A percentile compares a stretch with the other conserved stretches of the same genome.
Conservation (phyloP, 2,113 vertebrate genomes). For the Leptodactylus fuscus region DNA sequence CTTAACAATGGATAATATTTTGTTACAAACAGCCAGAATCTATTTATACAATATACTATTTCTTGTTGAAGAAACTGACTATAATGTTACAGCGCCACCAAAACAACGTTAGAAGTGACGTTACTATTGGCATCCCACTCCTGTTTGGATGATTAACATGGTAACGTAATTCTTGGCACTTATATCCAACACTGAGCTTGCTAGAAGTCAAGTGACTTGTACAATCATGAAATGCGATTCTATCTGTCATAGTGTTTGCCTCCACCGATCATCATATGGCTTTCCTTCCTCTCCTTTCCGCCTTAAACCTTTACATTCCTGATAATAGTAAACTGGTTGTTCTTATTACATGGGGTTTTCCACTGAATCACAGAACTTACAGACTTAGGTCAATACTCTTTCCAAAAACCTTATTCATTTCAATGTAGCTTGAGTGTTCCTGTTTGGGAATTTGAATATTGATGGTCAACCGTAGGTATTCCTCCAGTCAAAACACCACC, state of each 20-base stretch:
- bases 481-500: no score
- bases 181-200: not conserved
- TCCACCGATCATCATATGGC: conserved; percentile 47
- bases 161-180: conserved; percentile 37
- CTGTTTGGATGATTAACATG: conserved; percentile 27
- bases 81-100: not conserved
- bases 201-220: conserved; percentile 25
- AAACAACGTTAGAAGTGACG: not conserved
- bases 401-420: no score
- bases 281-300: not conserved
- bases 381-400: no score
- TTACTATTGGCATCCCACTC: conserved; percentile 8
- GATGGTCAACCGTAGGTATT: no score
- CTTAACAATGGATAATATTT: not conserved
- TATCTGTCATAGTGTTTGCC: conserved; percentile 43
- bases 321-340: not conserved
- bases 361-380: not conserved
- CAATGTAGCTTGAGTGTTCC: no score
- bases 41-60: not conserved
- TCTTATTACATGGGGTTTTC: not conserved
- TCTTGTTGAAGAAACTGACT: not conserved
- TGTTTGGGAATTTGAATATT: no score
- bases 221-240: conserved; percentile 41
- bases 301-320: conserved; percentile 36
- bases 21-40: not conserved